These are phyloP conservation scores for Drosophila tanythrix DNA, from an alignment of 2,888 invertebrate species.

Conservation along the genomic window DNA sequence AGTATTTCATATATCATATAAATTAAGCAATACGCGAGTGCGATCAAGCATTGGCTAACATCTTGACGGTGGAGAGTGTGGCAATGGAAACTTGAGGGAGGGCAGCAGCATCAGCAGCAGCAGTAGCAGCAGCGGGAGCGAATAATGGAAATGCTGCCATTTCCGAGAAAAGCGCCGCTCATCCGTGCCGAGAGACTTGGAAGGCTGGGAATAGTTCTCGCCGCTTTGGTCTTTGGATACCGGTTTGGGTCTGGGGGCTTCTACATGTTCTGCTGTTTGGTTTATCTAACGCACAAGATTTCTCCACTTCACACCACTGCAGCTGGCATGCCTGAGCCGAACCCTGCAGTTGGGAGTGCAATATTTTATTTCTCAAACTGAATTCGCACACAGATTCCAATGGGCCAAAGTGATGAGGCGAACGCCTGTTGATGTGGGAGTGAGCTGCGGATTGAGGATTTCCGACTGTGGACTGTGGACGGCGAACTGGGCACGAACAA, in stretches of 20 bases:
- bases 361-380: slow-evolving; percentile 74
- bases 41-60: slow-evolving; percentile 9
- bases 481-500: neutral
- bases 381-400: slow-evolving; percentile 55
- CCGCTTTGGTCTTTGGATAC: slow-evolving; percentile 6
- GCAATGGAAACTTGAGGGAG: slow-evolving; percentile 40
- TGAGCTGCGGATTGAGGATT: neutral
- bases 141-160: slow-evolving; percentile 77
- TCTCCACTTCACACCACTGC: slow-evolving; percentile 1
- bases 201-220: slow-evolving; percentile 10
- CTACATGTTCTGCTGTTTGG: slow-evolving; percentile 13
- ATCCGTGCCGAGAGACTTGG: slow-evolving; percentile 41
- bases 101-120: slow-evolving; percentile 9
- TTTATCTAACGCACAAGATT: slow-evolving; percentile 26
- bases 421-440: slow-evolving; percentile 6
- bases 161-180: slow-evolving; percentile 63
- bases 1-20: slow-evolving; percentile 64
- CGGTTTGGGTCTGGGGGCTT: slow-evolving; percentile 11
- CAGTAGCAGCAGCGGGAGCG: slow-evolving; percentile 36
- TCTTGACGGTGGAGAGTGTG: neutral
- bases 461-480: neutral
- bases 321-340: slow-evolving; percentile 33
- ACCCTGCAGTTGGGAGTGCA: slow-evolving; percentile 69
- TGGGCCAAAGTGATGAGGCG: slow-evolving; percentile 28
- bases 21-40: slow-evolving; percentile 68